Percentiles rank a stretch among this genome's conserved stretches.
phyloP scores from a whole-genome alignment of 2,888 invertebrate genomes.

The Hymenopus coronatus region DNA sequence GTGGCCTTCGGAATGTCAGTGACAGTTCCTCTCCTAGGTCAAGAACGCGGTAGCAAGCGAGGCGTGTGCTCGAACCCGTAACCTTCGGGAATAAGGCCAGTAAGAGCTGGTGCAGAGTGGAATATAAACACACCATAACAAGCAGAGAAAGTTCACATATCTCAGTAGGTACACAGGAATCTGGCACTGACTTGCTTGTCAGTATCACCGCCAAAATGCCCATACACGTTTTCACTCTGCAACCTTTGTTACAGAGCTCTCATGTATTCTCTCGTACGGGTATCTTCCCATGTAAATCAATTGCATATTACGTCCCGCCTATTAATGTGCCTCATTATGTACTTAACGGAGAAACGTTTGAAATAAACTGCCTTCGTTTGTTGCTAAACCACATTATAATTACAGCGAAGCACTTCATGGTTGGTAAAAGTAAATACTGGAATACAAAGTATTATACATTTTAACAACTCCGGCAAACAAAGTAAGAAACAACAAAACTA shows the following conservation, averaged over 20 bases:
- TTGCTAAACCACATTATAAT: too few relatives aligned
- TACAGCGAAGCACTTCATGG: too few relatives aligned
- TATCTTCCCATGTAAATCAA: too few relatives aligned
- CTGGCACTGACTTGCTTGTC: background rate
- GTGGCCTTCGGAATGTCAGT: background rate
- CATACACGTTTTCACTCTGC: background rate
- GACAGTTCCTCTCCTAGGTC: background rate
- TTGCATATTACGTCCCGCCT: too few relatives aligned
- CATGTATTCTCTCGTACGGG: too few relatives aligned
- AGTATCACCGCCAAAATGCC: background rate
- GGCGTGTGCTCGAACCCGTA: background rate
- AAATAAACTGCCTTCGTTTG: too few relatives aligned
- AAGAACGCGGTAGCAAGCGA: background rate
- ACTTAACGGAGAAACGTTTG: too few relatives aligned
- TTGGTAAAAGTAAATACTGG: too few relatives aligned
- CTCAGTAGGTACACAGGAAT: background rate
- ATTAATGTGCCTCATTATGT: too few relatives aligned
- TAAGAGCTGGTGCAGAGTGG: background rate
- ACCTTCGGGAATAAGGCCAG: background rate
- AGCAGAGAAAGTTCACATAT: background rate
- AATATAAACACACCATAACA: background rate
- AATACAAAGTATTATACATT: too few relatives aligned
- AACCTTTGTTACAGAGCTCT: background rate
- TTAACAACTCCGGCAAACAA: too few relatives aligned
- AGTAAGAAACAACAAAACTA: too few relatives aligned